Conservation (phyloP, 92 coral and sea anemone species). For the Palythoa grandiflora region DNA sequence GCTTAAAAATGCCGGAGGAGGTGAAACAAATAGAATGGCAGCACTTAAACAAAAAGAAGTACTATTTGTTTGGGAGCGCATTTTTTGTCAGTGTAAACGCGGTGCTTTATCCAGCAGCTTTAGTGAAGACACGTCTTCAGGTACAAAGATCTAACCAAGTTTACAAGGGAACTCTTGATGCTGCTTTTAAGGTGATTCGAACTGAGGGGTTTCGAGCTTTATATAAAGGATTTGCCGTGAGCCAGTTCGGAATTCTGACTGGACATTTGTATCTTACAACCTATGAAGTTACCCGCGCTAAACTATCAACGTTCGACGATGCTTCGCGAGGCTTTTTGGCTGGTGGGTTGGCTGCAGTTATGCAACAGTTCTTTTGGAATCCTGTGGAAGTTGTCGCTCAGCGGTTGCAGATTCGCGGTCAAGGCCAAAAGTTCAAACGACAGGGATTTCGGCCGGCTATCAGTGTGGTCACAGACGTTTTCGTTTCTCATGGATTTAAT, state of each 20-base stretch:
- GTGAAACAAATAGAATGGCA: slow-evolving; percentile 93
- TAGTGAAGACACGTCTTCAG: slow-evolving; percentile 94
- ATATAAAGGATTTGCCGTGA: slow-evolving; percentile 86
- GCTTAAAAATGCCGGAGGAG: slow-evolving; percentile 79
- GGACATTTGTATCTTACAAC: slow-evolving; percentile 87
- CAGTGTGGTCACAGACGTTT: slow-evolving; percentile 73
- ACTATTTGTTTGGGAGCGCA: slow-evolving; percentile 73
- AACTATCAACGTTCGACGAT: slow-evolving; percentile 70
- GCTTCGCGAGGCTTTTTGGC: slow-evolving; percentile 93
- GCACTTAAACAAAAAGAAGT: slow-evolving; percentile 85
- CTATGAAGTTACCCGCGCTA: slow-evolving; percentile 86
- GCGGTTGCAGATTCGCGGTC: slow-evolving; percentile 67
- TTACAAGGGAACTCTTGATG: slow-evolving; percentile 91
- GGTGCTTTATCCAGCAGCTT: slow-evolving; percentile 79
- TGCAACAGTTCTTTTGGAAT: slow-evolving; percentile 83
- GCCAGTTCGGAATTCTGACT: slow-evolving; percentile 80
- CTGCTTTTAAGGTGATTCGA: slow-evolving; percentile 73
- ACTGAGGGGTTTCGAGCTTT: slow-evolving; percentile 88
- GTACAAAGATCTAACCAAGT: slow-evolving; percentile 75
- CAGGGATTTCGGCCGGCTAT: slow-evolving; percentile 58
- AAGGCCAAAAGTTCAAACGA: slow-evolving; percentile 65
- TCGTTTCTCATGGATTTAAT: slow-evolving; percentile 64
- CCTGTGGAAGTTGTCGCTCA: slow-evolving; percentile 87
- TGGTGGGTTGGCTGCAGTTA: slow-evolving; percentile 83
- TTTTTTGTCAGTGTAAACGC: slow-evolving; percentile 74